phyloP scores from a whole-genome alignment of 2,113 vertebrate genomes.

The Panthera uncia region DNA sequence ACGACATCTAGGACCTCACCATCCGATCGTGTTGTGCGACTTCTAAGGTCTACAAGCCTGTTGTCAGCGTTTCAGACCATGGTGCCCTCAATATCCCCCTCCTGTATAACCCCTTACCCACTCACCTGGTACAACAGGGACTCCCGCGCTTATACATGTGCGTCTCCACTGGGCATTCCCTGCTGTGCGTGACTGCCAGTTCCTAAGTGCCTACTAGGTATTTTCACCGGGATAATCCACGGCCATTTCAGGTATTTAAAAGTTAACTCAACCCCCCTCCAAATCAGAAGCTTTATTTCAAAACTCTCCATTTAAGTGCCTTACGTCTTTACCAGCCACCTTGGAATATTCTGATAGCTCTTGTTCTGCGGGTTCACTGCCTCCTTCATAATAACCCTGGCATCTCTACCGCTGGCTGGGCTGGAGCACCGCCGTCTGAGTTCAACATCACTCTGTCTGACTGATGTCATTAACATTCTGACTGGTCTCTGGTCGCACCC shows the following conservation, averaged over 20 bases:
- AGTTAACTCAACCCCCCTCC: neutral
- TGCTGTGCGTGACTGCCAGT: neutral
- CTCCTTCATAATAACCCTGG: neutral
- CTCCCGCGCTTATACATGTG: neutral
- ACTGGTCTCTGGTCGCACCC: neutral
- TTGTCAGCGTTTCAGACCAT: neutral
- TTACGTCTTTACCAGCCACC: neutral
- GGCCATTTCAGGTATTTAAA: neutral
- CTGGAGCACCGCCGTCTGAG: neutral
- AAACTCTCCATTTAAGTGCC: neutral
- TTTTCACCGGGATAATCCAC: neutral
- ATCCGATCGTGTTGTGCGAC: neutral
- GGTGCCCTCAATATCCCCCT: neutral
- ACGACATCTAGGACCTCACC: neutral
- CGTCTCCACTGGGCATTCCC: neutral
- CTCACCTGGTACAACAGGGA: neutral
- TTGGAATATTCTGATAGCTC: neutral
- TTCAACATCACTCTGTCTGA: neutral
- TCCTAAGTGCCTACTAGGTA: neutral
- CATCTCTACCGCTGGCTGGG: neutral
- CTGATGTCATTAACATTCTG: conserved; percentile 42
- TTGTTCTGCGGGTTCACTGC: neutral
- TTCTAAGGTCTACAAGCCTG: neutral
- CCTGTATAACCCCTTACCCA: neutral
- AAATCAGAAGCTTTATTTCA: neutral